Percentiles rank a stretch among this genome's conserved stretches.
Conservation (phyloP, 2,888 invertebrate species). For the Sminthurinus aureus region DNA sequence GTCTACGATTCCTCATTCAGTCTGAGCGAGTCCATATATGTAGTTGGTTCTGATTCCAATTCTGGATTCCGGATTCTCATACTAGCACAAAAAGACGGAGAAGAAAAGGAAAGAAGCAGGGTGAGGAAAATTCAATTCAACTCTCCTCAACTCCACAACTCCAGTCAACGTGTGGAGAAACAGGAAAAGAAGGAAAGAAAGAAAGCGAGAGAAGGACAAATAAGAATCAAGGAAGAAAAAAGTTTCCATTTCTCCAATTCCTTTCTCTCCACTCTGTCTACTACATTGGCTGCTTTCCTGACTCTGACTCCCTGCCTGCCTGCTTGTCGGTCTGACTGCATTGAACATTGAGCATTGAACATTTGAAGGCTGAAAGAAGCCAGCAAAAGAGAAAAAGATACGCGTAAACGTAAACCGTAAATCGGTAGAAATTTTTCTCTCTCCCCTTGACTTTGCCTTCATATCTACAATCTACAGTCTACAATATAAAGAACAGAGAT, state of each 20-base stretch:
- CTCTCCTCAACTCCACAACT: too few species aligned
- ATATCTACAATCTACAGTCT: neutral
- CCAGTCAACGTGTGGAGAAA: neutral
- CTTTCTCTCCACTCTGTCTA: neutral
- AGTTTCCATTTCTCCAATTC: constrained; percentile 1
- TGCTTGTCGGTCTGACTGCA: too few species aligned
- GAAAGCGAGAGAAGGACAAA: neutral
- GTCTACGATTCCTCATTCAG: neutral
- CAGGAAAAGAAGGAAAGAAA: constrained; percentile 1
- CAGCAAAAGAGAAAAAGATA: neutral
- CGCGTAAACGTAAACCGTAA: neutral
- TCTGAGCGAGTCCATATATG: neutral
- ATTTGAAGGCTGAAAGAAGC: neutral
- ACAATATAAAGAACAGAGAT: too few species aligned
- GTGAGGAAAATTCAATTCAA: neutral
- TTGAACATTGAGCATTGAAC: neutral
- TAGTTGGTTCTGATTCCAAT: neutral
- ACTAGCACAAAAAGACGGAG: neutral
- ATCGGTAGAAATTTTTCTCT: neutral
- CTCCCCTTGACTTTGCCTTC: neutral
- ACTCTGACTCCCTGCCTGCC: too few species aligned
- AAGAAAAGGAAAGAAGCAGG: neutral
- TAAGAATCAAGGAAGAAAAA: neutral
- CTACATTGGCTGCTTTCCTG: neutral
- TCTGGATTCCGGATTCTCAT: neutral